phyloP scores from a whole-genome alignment of 35 echinoderm and acorn worm species.

The Ptychodera flava region DNA sequence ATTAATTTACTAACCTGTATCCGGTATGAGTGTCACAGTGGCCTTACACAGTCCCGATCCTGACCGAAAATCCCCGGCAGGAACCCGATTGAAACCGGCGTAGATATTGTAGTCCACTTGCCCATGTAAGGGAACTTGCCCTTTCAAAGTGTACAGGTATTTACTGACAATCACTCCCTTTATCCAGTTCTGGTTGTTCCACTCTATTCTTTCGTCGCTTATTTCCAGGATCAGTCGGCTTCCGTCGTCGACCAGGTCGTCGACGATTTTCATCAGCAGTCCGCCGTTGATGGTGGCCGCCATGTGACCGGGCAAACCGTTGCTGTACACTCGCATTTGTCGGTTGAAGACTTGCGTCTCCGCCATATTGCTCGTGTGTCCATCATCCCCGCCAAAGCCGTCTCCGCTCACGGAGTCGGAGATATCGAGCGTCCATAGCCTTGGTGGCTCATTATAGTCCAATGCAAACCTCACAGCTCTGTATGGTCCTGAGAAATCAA shows the following conservation, averaged over 20 bases:
- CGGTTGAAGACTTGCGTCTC: conserved; percentile 72
- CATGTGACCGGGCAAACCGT: conserved; percentile 63
- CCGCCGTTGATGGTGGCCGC: conserved; percentile 78
- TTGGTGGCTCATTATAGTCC: conserved; percentile 61
- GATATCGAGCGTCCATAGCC: conserved; percentile 87
- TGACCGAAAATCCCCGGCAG: conserved; percentile 31
- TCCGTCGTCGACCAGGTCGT: conserved; percentile 65
- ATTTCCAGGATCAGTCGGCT: conserved; percentile 64
- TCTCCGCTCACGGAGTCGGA: conserved; percentile 76
- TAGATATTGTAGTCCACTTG: conserved; percentile 70
- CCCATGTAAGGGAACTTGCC: conserved; percentile 58
- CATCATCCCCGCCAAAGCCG: conserved; percentile 75
- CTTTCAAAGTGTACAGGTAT: conserved; percentile 75
- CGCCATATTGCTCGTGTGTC: conserved; percentile 61
- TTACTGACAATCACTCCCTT: conserved; percentile 52
- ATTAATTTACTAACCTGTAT: conserved; percentile 81
- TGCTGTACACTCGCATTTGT: conserved; percentile 92
- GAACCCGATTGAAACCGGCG: conserved; percentile 89
- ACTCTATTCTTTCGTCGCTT: conserved; percentile 65
- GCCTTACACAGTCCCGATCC: conserved; percentile 85
- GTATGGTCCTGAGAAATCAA: conserved; percentile 76
- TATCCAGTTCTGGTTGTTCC: conserved; percentile 60
- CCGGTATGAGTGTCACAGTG: conserved; percentile 41
- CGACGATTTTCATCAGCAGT: conserved; percentile 68
- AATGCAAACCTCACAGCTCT: conserved; percentile 62